Percentiles rank a stretch among this genome's conserved stretches.
phyloP scores from a whole-genome alignment of 2,797 vertebrate genomes.

The Oreonectes daqikongensis region DNA sequence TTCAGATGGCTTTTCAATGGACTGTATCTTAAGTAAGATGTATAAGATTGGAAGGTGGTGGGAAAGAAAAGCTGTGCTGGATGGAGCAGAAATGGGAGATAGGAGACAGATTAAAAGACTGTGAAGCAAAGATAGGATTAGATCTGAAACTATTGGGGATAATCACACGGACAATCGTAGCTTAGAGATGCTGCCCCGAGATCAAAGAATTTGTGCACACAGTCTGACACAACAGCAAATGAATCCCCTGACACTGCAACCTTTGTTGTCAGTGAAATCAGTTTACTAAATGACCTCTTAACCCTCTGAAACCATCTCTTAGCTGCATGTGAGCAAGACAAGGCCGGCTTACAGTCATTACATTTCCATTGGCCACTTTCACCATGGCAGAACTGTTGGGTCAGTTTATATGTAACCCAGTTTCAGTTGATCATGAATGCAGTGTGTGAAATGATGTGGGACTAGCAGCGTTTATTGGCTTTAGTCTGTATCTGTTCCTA shows the following conservation, averaged over 20 bases:
- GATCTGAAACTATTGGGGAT: constrained; percentile 43
- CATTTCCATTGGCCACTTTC: constrained; percentile 13
- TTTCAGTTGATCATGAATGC: constrained; percentile 15
- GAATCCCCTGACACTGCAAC: constrained; percentile 53
- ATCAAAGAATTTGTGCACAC: constrained; percentile 45
- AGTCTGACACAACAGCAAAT: constrained; percentile 52
- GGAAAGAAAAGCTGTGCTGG: constrained; percentile 45
- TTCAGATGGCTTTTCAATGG: constrained; percentile 68
- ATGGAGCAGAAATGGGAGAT: constrained; percentile 41
- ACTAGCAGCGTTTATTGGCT: constrained; percentile 27
- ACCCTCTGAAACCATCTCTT: constrained; percentile 13
- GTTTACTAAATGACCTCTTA: constrained; percentile 44
- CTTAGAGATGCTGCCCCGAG: constrained; percentile 39
- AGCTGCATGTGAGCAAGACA: constrained; percentile 13
- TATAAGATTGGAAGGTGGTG: constrained; percentile 59
- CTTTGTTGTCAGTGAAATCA: constrained; percentile 47
- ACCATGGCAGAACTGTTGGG: background rate
- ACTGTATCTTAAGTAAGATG: constrained; percentile 59
- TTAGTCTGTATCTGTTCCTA: constrained; percentile 17
- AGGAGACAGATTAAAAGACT: constrained; percentile 51
- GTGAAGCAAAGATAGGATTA: constrained; percentile 51
- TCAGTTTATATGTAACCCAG: constrained; percentile 26
- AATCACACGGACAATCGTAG: constrained; percentile 39
- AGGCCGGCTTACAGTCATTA: constrained; percentile 18
- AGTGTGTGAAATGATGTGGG: background rate